These are phyloP conservation scores for Diaphora mendica DNA, from an alignment of 2,888 invertebrate species.

Conservation along the genomic window DNA sequence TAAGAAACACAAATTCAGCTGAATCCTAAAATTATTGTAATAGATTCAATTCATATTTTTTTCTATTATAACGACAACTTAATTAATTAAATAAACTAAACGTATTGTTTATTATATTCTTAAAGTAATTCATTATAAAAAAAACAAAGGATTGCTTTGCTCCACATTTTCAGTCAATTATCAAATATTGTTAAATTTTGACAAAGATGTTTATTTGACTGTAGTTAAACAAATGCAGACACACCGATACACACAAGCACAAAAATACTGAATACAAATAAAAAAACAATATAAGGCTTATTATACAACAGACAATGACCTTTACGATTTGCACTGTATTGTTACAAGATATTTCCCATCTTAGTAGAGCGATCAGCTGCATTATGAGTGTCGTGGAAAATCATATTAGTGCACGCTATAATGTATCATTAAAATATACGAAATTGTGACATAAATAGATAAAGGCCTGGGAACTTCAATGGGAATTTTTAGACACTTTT, in stretches of 20 bases:
- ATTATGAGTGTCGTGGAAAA: conserved; percentile 33
- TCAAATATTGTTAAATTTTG: background rate
- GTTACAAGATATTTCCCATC: conserved; percentile 69
- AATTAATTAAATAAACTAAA: background rate
- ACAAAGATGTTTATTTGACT: background rate
- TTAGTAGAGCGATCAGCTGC: conserved; percentile 68
- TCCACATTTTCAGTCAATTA: background rate
- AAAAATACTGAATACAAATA: conserved; percentile 18
- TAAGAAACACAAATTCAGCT: background rate
- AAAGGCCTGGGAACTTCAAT: conserved; percentile 47
- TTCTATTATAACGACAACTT: background rate
- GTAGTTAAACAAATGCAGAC: background rate
- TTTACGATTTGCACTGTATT: conserved; percentile 60
- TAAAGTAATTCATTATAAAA: background rate
- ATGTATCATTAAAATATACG: conserved; percentile 45
- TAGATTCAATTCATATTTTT: background rate
- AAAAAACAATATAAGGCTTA: conserved; percentile 43
- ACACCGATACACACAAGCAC: background rate
- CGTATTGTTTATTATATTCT: background rate
- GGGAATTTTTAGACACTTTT: conserved; percentile 36
- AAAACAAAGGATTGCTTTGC: background rate
- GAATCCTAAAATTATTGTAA: background rate
- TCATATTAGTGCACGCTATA: conserved; percentile 27
- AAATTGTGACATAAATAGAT: conserved; percentile 38
- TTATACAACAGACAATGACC: conserved; percentile 68